These are phyloP conservation scores for Leptothorax acervorum DNA, from an alignment of 2,888 invertebrate genomes.

Conservation along the genomic window DNA sequence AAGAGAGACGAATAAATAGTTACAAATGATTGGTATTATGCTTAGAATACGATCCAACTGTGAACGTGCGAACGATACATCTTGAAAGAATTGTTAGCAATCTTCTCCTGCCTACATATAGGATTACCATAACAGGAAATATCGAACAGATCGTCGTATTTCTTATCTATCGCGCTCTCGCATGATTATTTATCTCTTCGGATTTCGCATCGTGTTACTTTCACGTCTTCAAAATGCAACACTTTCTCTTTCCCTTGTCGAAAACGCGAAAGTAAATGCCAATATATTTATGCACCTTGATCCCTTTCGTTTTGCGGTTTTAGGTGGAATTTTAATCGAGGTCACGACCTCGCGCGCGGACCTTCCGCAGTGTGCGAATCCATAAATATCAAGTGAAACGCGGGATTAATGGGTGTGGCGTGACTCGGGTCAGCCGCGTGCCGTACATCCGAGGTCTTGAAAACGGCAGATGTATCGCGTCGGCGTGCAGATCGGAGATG, in stretches of 20 bases:
- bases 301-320: slow-evolving; percentile 26
- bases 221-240: slow-evolving; percentile 41
- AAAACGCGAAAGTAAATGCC: slow-evolving; percentile 48
- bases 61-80: slow-evolving; percentile 29
- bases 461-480: slow-evolving; percentile 35
- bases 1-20: background rate
- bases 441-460: slow-evolving; percentile 10
- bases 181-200: slow-evolving; percentile 36
- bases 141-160: slow-evolving; percentile 39
- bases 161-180: slow-evolving; percentile 26
- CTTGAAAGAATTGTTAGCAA: slow-evolving; percentile 23
- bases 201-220: slow-evolving; percentile 33
- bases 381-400: slow-evolving; percentile 48
- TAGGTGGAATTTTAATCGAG: slow-evolving; percentile 44
- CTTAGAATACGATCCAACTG: slow-evolving; percentile 8
- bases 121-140: slow-evolving; percentile 39
- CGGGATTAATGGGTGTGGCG: slow-evolving; percentile 25
- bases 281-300: slow-evolving; percentile 11
- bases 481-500: slow-evolving; percentile 19
- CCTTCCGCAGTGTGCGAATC: background rate
- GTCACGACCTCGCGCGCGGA: background rate
- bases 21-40: slow-evolving; percentile 22
- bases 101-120: background rate
- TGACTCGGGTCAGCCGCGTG: slow-evolving; percentile 2
- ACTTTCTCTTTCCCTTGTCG: slow-evolving; percentile 21